phyloP scores from a whole-genome alignment of 2,797 vertebrate genomes.

The Natrix natrix region DNA sequence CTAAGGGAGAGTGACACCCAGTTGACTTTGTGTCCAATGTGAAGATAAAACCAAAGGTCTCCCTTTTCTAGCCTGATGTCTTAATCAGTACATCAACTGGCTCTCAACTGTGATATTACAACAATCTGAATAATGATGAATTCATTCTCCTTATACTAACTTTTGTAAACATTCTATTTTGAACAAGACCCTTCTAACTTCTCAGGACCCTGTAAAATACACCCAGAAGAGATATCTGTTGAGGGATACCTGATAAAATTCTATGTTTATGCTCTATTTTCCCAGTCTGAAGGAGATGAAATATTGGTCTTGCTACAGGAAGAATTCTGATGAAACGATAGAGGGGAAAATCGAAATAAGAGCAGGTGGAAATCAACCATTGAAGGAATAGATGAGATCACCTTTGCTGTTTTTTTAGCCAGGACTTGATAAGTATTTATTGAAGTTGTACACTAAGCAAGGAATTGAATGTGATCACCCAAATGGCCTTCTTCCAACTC shows the following conservation, averaged over 20 bases:
- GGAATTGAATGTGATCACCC: not conserved
- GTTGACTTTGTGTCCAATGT: not conserved
- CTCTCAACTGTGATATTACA: not conserved
- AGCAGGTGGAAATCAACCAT: not conserved
- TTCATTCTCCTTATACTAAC: not conserved
- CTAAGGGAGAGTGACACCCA: not conserved
- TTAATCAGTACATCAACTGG: not conserved
- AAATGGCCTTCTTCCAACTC: not conserved
- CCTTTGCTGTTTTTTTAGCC: not conserved
- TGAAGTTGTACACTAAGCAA: not conserved
- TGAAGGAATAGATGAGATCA: not conserved
- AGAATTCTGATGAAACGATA: not conserved
- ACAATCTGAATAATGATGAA: slow-evolving; percentile 13
- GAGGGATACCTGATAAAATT: not conserved
- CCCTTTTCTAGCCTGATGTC: not conserved
- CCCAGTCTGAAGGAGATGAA: not conserved
- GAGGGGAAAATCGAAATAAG: not conserved
- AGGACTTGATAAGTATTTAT: not conserved
- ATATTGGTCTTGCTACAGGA: not conserved
- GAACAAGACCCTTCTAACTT: not conserved
- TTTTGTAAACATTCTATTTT: not conserved
- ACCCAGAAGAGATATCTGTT: not conserved
- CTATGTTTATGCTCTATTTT: not conserved
- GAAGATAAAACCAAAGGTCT: not conserved
- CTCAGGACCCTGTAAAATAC: not conserved